These are phyloP conservation scores for Rhinoderma darwinii DNA, from an alignment of 2,113 vertebrate genomes.

Conservation along the genomic window DNA sequence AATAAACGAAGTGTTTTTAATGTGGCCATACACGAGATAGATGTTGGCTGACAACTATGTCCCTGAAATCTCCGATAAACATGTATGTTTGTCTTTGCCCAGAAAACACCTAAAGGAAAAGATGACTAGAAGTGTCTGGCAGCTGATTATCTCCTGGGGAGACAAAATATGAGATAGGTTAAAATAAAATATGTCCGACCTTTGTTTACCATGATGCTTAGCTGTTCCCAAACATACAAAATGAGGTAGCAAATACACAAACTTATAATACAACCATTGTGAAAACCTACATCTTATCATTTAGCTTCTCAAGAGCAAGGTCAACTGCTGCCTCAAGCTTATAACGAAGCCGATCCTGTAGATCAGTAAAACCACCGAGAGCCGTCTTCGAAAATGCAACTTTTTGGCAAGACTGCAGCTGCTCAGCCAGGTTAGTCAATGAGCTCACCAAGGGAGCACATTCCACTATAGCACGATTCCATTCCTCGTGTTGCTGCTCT, in stretches of 20 bases:
- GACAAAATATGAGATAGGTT: too few relatives aligned
- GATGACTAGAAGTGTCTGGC: too few relatives aligned
- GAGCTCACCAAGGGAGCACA: constrained; percentile 75
- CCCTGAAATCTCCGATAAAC: too few relatives aligned
- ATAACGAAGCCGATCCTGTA: constrained; percentile 74
- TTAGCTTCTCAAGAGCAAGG: constrained; percentile 72
- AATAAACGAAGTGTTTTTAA: too few relatives aligned
- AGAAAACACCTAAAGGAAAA: too few relatives aligned
- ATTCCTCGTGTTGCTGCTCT: constrained; percentile 70
- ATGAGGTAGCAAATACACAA: background rate
- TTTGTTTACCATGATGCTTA: too few relatives aligned
- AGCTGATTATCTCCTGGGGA: too few relatives aligned
- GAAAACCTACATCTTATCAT: constrained; percentile 77
- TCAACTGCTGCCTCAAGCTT: constrained; percentile 80
- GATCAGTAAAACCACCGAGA: constrained; percentile 72
- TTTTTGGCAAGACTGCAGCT: constrained; percentile 73
- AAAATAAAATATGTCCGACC: too few relatives aligned
- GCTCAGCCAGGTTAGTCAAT: constrained; percentile 81
- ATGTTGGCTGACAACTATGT: too few relatives aligned
- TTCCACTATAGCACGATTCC: constrained; percentile 68
- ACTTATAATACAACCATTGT: background rate
- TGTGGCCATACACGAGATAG: too few relatives aligned
- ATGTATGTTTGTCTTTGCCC: too few relatives aligned
- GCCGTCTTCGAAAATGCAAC: constrained; percentile 70
- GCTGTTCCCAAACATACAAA: too few relatives aligned